phyloP scores from a whole-genome alignment of 1,140 invertebrate species.

The Charaxes varanes region DNA sequence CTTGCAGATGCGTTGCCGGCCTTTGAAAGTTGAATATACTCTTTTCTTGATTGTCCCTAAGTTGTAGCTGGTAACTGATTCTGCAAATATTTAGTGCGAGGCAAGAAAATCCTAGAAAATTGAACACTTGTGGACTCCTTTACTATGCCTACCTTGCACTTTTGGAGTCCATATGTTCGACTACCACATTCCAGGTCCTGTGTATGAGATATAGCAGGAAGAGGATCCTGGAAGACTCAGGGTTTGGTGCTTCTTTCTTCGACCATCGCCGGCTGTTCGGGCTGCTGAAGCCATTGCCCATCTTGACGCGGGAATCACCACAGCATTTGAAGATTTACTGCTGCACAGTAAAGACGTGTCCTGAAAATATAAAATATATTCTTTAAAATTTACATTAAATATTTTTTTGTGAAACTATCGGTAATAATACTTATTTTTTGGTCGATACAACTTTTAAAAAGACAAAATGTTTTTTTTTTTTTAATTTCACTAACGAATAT shows the following conservation, averaged over 20 bases:
- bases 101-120: not conserved
- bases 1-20: not conserved
- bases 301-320: conserved; percentile 21
- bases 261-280: conserved; percentile 43
- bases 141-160: conserved; percentile 64
- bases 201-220: conserved; percentile 81
- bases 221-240: conserved; percentile 76
- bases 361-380: conserved; percentile 11
- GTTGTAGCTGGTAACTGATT: no score
- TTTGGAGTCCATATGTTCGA: conserved; percentile 76
- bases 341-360: conserved; percentile 4
- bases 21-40: not conserved
- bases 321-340: conserved; percentile 6
- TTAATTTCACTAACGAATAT: no score
- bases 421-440: no score
- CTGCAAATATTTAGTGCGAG: not conserved
- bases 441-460: no score
- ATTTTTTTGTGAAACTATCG: no score
- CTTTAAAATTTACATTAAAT: not conserved
- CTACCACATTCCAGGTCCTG: conserved; percentile 80
- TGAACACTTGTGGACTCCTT: no score
- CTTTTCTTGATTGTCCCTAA: not conserved
- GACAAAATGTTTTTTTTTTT: no score
- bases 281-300: conserved; percentile 52
- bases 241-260: conserved; percentile 38